A percentile compares a stretch with the other conserved stretches of the same genome.
Conservation (phyloP, 35 echinoderm and acorn worm genomes). For the Apostichopus californicus region DNA sequence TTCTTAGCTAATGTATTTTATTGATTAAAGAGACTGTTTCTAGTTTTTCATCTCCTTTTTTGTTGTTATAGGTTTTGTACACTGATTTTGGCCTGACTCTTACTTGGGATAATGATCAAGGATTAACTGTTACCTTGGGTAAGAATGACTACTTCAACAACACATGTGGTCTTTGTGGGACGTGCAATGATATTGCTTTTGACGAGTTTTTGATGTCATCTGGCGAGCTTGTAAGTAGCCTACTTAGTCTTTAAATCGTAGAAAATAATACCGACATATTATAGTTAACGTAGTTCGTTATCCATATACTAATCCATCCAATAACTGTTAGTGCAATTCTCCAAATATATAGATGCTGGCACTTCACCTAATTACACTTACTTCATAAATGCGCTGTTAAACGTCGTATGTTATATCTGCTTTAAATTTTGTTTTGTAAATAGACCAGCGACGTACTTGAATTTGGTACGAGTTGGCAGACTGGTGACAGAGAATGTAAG, state of each 20-base stretch:
- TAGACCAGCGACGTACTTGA: neutral
- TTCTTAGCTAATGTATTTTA: too few relatives aligned
- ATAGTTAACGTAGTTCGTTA: too few relatives aligned
- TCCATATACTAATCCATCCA: too few relatives aligned
- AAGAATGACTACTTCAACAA: neutral
- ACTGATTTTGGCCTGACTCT: slow-evolving; percentile 12
- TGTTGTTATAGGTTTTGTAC: neutral
- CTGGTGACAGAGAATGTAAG: neutral
- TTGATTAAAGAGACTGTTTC: too few relatives aligned
- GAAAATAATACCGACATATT: neutral
- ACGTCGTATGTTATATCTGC: too few relatives aligned
- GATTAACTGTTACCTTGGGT: neutral
- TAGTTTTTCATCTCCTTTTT: neutral
- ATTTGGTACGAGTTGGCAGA: neutral
- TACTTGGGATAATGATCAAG: neutral
- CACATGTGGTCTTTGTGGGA: slow-evolving; percentile 23
- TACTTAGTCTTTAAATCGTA: neutral
- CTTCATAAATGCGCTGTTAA: too few relatives aligned
- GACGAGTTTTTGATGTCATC: neutral
- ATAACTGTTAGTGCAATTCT: too few relatives aligned
- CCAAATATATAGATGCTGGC: too few relatives aligned
- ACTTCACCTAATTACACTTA: too few relatives aligned
- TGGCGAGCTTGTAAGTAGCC: neutral
- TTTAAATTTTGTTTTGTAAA: neutral
- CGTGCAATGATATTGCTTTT: neutral